Evolutionary conservation across 2,888 invertebrate species (phyloP), one percentile per base, ranked within the genome.

Genomic region (Hipparchia semele): DNA sequence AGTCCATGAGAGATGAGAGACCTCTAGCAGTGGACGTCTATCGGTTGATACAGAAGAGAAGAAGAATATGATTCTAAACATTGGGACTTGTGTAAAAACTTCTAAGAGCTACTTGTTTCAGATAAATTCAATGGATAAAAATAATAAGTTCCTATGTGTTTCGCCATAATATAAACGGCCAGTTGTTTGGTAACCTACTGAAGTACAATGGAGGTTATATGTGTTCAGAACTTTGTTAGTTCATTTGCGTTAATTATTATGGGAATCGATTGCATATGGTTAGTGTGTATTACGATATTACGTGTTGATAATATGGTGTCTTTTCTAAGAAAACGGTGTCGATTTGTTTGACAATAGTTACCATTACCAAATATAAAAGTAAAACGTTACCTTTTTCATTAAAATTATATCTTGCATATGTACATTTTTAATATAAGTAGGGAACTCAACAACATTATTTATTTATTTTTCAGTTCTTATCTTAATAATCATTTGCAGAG

Each of bases 171-270:
- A 49, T 49, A 13, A 23, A 1, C 46, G 5, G 62, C 49, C 13
- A 46, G 46, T 9, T 13, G 49, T 9, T 64, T 49, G 8, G 46
- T 46, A 62, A 46, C 46, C 49, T 64, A 49, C 10, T 49, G 2
- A 23, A 49, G 13, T 64, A 73, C 73, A 73, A 73, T 68, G 68
- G 68, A 73, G 71, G 71, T 73, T 71, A 62, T 73, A 71, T 71
- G 73, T 4, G 58, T 2, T 39, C 12, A 5, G 13, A 54, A 56
- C 67, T 70, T 46, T 39, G 70, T 62, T 62, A 59, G 58, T 65
- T 70, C 70, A 58, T 72, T 59, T 60, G 13, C 51, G 39, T 60
- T 23, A 51, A 54, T 67, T 71, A 54, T 49, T 67, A 62, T 72
- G 68, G 61, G 71, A 62, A 62, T 13, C 54, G 23, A 62, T 64